Conservation (phyloP, 2,888 invertebrate species). For the Oscheius myriophilus region DNA sequence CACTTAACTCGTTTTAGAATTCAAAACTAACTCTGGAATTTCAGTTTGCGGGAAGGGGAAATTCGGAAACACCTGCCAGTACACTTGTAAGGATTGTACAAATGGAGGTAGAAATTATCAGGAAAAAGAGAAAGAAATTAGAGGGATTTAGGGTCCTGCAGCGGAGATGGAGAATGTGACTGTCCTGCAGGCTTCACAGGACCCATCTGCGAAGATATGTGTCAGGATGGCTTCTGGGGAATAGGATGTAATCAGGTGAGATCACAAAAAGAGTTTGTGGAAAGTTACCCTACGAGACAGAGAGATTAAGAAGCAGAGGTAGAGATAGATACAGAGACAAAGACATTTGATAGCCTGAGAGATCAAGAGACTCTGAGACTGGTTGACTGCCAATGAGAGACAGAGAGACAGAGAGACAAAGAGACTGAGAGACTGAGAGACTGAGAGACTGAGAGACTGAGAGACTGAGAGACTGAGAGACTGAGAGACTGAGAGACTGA, state of each 20-base stretch:
- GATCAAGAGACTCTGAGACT: no score
- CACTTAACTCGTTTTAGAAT: no score
- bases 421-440: no score
- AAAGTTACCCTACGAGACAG: no score
- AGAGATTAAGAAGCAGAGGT: no score
- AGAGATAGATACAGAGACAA: no score
- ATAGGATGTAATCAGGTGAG: slow-evolving; percentile 47
- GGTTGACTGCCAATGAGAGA: background rate
- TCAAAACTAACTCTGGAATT: slow-evolving; percentile 12
- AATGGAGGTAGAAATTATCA: slow-evolving; percentile 55
- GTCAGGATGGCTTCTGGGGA: slow-evolving; percentile 85
- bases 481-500: no score
- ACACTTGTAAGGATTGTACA: slow-evolving; percentile 72
- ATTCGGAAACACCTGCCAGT: slow-evolving; percentile 73
- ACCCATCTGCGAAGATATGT: slow-evolving; percentile 75
- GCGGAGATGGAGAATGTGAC: slow-evolving; percentile 54
- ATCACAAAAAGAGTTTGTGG: no score
- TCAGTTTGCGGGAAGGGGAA: slow-evolving; percentile 72
- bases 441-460: no score
- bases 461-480: no score
- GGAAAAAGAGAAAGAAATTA: background rate
- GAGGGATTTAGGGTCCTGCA: slow-evolving; percentile 18
- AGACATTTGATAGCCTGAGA: no score
- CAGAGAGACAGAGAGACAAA: background rate
- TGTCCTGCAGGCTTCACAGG: slow-evolving; percentile 70